Evolutionary conservation across 2,113 vertebrate species (phyloP).

Genomic region (Ovibos moschatus): DNA sequence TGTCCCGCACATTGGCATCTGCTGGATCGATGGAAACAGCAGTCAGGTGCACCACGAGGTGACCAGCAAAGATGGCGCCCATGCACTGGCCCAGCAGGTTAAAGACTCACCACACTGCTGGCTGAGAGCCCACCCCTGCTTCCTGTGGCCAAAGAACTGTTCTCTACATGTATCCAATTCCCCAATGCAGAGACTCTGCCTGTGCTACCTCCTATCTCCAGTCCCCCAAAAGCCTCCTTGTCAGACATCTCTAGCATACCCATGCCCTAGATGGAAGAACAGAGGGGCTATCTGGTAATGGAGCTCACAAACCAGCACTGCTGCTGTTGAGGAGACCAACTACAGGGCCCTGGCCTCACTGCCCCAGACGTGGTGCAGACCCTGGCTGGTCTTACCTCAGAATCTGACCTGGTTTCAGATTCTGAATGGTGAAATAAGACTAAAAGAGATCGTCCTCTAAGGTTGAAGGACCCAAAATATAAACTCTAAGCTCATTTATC

Average conservation of each 20-base stretch:
- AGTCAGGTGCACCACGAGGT: slow-evolving; percentile 91
- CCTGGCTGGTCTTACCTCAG: background rate
- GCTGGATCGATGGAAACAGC: slow-evolving; percentile 95
- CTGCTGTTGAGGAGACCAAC: background rate
- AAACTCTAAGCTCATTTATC: slow-evolving; percentile 13
- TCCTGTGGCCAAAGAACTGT: background rate
- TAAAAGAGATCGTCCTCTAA: background rate
- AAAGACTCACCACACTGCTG: slow-evolving; percentile 75
- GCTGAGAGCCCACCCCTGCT: background rate
- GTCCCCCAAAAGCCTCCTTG: background rate
- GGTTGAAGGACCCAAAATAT: background rate
- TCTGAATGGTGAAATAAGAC: background rate
- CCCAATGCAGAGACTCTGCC: background rate
- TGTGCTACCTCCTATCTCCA: background rate
- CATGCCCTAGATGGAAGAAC: background rate
- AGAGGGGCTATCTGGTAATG: background rate
- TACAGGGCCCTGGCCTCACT: background rate
- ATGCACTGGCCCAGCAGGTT: slow-evolving; percentile 87
- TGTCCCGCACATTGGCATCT: slow-evolving; percentile 90
- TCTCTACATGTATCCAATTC: background rate
- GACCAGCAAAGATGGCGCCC: slow-evolving; percentile 88
- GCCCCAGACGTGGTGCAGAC: background rate
- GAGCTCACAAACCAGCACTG: background rate
- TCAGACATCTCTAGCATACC: background rate
- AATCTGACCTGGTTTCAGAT: slow-evolving; percentile 7